Conservation (phyloP, 2,113 vertebrate species). For the Melospiza melodia region DNA sequence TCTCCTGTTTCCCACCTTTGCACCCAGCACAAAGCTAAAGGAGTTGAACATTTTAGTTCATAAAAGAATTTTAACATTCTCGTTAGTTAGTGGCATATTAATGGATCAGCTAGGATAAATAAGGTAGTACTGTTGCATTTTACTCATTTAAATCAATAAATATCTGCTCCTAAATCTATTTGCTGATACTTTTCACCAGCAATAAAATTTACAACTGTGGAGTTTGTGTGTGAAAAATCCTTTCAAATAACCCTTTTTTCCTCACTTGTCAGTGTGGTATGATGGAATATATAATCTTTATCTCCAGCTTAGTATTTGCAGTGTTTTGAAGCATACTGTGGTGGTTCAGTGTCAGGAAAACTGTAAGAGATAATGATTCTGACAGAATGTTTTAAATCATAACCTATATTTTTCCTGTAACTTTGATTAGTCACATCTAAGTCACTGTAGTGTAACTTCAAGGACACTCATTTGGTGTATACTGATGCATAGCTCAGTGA, state of each 20-base stretch:
- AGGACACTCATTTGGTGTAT: not conserved
- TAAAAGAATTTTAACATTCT: not conserved
- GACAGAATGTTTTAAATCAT: conserved; percentile 52
- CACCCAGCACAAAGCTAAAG: not conserved
- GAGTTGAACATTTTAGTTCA: not conserved
- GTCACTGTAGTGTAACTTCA: not conserved
- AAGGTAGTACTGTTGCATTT: not conserved
- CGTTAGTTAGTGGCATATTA: not conserved
- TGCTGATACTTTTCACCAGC: conserved; percentile 30
- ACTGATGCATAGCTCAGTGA: conserved; percentile 12
- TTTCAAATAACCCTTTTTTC: conserved; percentile 1
- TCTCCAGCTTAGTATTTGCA: not conserved
- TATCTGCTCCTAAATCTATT: not conserved
- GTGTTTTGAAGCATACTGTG: conserved; percentile 15
- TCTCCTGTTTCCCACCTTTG: not conserved
- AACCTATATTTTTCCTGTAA: conserved; percentile 22
- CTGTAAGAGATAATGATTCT: conserved; percentile 28
- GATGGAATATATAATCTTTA: conserved; percentile 30
- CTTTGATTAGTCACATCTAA: conserved; percentile 22
- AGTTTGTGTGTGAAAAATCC: not conserved
- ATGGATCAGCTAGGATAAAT: not conserved
- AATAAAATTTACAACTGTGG: conserved; percentile 8
- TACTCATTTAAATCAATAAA: not conserved
- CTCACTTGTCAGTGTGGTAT: not conserved
- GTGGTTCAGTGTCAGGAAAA: conserved; percentile 45